Evolutionary conservation across 2,113 vertebrate genomes (phyloP).

Genomic region (Helogale parvula): DNA sequence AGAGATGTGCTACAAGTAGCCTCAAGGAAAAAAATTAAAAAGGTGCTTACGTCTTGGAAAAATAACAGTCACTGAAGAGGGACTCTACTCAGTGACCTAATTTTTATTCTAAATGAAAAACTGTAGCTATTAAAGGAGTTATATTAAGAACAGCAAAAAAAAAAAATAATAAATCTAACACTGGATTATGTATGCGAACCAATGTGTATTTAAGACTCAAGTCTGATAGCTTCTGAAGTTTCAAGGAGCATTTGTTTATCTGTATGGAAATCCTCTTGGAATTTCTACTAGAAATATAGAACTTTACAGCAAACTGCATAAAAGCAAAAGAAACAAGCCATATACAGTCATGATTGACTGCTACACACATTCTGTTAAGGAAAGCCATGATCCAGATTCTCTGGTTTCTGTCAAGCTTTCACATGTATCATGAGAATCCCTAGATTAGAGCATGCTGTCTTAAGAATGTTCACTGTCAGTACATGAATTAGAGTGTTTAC

Average conservation of each 20-base stretch:
- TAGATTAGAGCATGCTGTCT: neutral
- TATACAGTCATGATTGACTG: neutral
- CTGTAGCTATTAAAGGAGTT: neutral
- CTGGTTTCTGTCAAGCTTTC: neutral
- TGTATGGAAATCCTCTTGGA: neutral
- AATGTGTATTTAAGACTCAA: neutral
- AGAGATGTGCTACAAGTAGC: constrained; percentile 36
- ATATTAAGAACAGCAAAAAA: constrained; percentile 6
- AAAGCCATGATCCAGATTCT: neutral
- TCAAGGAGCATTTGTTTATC: neutral
- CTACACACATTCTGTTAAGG: neutral
- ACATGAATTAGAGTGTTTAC: neutral
- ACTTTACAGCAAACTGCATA: constrained; percentile 10
- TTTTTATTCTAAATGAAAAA: constrained; percentile 52
- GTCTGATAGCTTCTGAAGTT: neutral
- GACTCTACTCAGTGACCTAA: neutral
- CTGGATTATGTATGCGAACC: neutral
- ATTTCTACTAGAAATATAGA: constrained; percentile 5
- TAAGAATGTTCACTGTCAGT: neutral
- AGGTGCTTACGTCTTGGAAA: constrained; percentile 27
- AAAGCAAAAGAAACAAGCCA: neutral
- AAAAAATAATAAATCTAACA: neutral
- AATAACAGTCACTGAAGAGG: constrained; percentile 8
- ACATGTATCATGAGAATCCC: neutral
- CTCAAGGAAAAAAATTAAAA: neutral